Conservation (phyloP, 2,888 invertebrate genomes). For the Hermaeophaga mercurialis region DNA sequence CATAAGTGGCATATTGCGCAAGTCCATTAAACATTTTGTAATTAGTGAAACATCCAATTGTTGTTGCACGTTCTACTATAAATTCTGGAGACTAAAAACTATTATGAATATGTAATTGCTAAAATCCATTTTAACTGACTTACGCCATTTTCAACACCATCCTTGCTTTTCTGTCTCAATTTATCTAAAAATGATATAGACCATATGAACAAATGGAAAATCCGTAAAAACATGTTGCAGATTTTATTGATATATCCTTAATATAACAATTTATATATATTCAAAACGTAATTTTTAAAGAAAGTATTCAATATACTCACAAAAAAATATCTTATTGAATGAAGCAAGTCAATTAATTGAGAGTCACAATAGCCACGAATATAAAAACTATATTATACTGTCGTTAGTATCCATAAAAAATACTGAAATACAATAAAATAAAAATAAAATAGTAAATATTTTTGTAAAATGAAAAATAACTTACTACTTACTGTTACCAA, state of each 20-base stretch:
- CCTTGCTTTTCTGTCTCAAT: no score
- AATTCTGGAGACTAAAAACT: background rate
- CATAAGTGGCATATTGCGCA: slow-evolving; percentile 3
- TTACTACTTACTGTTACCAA: slow-evolving; percentile 24
- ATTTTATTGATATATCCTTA: no score
- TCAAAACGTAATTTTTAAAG: no score
- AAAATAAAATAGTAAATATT: slow-evolving; percentile 24
- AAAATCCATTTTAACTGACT: background rate
- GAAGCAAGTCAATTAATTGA: slow-evolving; percentile 3
- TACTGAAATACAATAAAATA: slow-evolving; percentile 1
- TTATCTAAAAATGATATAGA: no score
- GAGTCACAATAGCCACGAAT: slow-evolving; percentile 11
- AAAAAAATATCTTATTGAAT: no score
- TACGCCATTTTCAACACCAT: background rate
- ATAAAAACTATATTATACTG: slow-evolving; percentile 5
- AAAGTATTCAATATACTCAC: no score
- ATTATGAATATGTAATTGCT: slow-evolving; percentile 3
- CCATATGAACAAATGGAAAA: no score
- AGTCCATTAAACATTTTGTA: slow-evolving; percentile 4
- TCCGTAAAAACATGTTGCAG: no score
- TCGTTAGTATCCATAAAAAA: slow-evolving; percentile 1
- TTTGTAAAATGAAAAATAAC: slow-evolving; percentile 26
- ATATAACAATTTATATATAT: no score
- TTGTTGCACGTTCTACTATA: slow-evolving; percentile 7
- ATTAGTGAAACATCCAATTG: slow-evolving; percentile 12